Evolutionary conservation across 2,888 invertebrate genomes (phyloP).

Genomic region (Hyposoter dolosus): DNA sequence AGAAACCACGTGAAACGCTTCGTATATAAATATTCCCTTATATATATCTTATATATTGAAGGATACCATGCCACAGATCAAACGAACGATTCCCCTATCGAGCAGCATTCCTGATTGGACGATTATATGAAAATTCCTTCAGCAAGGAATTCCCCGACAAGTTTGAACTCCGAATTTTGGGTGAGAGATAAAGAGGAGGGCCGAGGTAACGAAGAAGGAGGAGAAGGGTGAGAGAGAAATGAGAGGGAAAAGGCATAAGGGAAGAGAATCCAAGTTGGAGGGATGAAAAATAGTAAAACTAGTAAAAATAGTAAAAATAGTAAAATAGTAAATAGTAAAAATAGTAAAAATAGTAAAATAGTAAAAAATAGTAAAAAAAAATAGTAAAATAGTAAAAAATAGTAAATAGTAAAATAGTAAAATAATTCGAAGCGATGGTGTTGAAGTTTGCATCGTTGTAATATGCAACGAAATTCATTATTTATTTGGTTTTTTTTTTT

Average conservation of each 20-base stretch:
- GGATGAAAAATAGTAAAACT: constrained; percentile 1
- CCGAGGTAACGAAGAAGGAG: not conserved
- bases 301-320: too few species aligned
- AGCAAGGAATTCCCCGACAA: constrained; percentile 25
- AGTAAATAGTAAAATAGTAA: too few species aligned
- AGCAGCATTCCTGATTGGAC: constrained; percentile 8
- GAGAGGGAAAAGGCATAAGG: not conserved
- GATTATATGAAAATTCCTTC: constrained; percentile 48
- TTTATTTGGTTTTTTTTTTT: too few species aligned
- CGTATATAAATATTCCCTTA: not conserved
- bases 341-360: too few species aligned
- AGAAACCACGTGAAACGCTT: not conserved
- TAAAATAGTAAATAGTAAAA: too few species aligned
- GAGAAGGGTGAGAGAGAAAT: not conserved
- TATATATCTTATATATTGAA: not conserved
- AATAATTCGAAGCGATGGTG: too few species aligned
- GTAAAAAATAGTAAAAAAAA: too few species aligned
- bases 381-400: too few species aligned
- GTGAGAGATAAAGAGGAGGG: not conserved
- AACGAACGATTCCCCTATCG: constrained; percentile 7
- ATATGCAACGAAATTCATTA: too few species aligned
- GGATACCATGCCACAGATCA: constrained; percentile 9
- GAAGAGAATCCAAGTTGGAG: not conserved
- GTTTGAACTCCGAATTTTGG: constrained; percentile 31
- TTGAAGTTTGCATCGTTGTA: too few species aligned